Base-by-base conservation (phyloP, 2,113 vertebrate species). In the Callocephalon fimbriatum region DNA sequence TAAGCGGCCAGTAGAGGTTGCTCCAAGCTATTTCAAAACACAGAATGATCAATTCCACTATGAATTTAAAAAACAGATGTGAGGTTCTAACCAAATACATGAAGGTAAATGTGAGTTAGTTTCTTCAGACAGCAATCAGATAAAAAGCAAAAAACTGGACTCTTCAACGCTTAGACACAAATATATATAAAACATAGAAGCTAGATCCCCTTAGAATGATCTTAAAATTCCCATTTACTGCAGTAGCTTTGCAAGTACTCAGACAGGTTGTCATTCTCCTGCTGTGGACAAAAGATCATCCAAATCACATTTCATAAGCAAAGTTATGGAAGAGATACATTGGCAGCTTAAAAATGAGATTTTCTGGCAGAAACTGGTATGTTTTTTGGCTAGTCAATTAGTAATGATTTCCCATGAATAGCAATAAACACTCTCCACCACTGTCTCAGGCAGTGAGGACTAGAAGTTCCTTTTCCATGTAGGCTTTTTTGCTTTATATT, bases 331-430 rank as follows among this genome's bases (percentile, higher is more conserved):
- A 95, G 67, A 96, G 51, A 38, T 40, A 82, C 17, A 72, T 67
- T 4, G 3, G 45, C 37, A 76, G 40, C 62, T 87, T 84, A 78
- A 93, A 90, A 86, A 81, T 70, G 13, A 73, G 53, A n/a, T 86
- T 81, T 95, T 95, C 81, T 97, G 93, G 92, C 66, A 94, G 38
- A 56, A 90, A 86, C 23, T 16, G 23, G 22, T 85, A 96, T 95
- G 68, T 32, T 91, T 96, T 97, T 95, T 96, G 94, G 89, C 84
- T 94, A 89, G 68, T 94, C 77, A 88, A 47, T 95, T 82, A 90
- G 66, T 86, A 95, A 90, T 75, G 83, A 77, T 92, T 95, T 97
- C 96, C 94, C 95, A 94, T 73, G 91, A 91, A 91, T 7, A 91
- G 74, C 67, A 97, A 95, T 95, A 96, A 95, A 94, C 86, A 79